Evolutionary conservation across 2,113 vertebrate species (phyloP), one percentile per base, ranked within the genome.

Genomic region (Pedetes capensis): DNA sequence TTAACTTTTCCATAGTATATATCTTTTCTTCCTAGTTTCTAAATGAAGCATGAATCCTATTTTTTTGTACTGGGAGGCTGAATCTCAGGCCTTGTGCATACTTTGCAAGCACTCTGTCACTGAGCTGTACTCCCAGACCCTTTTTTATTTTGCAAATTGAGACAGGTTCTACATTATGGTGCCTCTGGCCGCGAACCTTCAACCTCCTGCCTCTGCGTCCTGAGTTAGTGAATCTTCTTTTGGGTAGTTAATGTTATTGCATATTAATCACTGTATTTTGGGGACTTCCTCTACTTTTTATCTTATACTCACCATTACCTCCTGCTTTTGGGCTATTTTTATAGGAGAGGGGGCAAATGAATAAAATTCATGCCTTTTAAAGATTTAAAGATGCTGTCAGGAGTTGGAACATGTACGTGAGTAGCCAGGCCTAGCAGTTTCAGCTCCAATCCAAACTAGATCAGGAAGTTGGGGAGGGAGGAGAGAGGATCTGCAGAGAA

Each of bases 1-100:
- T 34, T 96, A 47, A 59, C 51, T 94, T 90, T 89, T 85, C 81
- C 55, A 91, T 34, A 29, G 72, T 78, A 79, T 78, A 6, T 44
- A 87, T 69, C 22, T 87, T 87, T 72, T 74, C 78, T 92, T 80
- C 7, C 22, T 34, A 69, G 59, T 75, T 80, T 22, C 59, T 63
- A 59, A 63, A 57, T 23, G 59, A 32, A 39, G n/a, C 32, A 81
- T 49, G 47, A 86, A 88, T 81, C 44, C 29, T 39, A 1, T 80
- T 94, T n/a, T n/a, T n/a, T n/a, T n/a, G n/a, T n/a, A n/a, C n/a
- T n/a, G n/a, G n/a, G n/a, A n/a, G n/a, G n/a, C n/a, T n/a, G n/a
- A n/a, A n/a, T n/a, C n/a, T n/a, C n/a, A n/a, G n/a, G n/a, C n/a
- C n/a, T n/a, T n/a, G n/a, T n/a, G n/a, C n/a, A n/a, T n/a, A n/a